Percentiles rank a stretch among this genome's conserved stretches.
phyloP scores from a whole-genome alignment of 2,113 vertebrate genomes.

The Rhabdornis inornatus region DNA sequence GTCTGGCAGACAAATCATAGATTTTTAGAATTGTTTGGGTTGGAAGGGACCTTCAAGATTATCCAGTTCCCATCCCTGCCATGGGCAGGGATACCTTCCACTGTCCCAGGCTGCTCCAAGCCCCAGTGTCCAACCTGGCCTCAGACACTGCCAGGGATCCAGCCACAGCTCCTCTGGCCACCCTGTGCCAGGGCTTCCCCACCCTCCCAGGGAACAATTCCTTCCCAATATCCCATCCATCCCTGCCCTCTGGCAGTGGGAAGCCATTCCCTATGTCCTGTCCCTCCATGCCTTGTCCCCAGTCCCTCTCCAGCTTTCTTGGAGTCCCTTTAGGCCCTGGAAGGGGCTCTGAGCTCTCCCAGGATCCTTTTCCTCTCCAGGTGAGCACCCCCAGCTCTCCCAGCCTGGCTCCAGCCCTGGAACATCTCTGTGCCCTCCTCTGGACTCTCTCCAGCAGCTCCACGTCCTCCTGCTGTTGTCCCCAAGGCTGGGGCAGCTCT shows the following conservation, averaged over 20 bases:
- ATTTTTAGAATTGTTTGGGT: background rate
- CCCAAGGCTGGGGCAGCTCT: background rate
- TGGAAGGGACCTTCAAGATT: background rate
- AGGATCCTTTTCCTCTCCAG: background rate
- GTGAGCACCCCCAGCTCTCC: background rate
- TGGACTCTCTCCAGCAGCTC: background rate
- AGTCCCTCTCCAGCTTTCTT: background rate
- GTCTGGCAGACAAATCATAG: background rate
- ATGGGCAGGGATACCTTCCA: background rate
- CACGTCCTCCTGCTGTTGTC: background rate
- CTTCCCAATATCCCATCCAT: background rate
- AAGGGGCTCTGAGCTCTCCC: background rate
- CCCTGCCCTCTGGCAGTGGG: no score
- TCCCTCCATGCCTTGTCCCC: background rate
- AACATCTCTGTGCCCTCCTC: background rate
- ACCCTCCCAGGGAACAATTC: background rate
- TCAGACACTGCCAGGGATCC: background rate
- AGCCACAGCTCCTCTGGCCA: background rate
- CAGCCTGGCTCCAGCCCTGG: background rate
- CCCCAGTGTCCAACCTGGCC: fast-evolving
- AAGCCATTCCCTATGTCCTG: background rate
- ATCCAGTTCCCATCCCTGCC: background rate
- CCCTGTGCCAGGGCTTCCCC: no score
- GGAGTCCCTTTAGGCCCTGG: background rate
- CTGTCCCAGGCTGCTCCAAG: fast-evolving